Conservation (phyloP, 2,797 vertebrate genomes). For the Myripristis murdjan region DNA sequence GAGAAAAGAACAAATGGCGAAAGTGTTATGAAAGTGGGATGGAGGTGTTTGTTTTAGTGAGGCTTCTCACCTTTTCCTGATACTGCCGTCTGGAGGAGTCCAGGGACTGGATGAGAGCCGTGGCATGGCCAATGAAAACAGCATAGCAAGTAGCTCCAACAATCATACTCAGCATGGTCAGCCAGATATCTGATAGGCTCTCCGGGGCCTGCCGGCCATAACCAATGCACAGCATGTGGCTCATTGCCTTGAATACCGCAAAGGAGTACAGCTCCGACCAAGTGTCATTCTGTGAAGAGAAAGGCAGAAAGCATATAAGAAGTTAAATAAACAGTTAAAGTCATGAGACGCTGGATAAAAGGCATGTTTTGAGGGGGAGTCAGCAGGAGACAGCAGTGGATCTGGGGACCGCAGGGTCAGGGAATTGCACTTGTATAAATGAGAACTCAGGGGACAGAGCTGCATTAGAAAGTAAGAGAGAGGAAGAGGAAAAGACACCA, state of each 20-base stretch:
- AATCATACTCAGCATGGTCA: conserved; percentile 98
- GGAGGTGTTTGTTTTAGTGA: conserved; percentile 5
- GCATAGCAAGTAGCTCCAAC: conserved; percentile 97
- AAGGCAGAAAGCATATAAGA: neutral
- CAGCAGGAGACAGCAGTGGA: conserved; percentile 14
- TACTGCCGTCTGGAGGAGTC: conserved; percentile 97
- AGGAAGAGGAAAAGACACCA: conserved; percentile 63
- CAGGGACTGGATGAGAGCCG: conserved; percentile 95
- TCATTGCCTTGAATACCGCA: conserved; percentile 98
- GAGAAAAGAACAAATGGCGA: conserved; percentile 8
- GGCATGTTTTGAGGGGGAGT: conserved; percentile 17
- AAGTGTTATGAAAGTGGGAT: neutral
- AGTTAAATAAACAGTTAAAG: conserved; percentile 46
- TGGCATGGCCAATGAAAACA: conserved; percentile 97
- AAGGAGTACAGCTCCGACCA: conserved; percentile 98
- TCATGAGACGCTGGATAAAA: conserved; percentile 34
- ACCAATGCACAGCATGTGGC: conserved; percentile 98
- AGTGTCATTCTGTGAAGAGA: conserved; percentile 91
- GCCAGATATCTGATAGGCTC: conserved; percentile 96
- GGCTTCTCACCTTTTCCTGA: conserved; percentile 93
- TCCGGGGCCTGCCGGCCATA: conserved; percentile 95
- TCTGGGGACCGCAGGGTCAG: conserved; percentile 52
- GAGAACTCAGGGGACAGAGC: conserved; percentile 68
- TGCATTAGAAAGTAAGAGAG: conserved; percentile 55
- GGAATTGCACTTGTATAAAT: conserved; percentile 68